Base-by-base conservation (phyloP, 2,888 invertebrate genomes). In the Podabrus alpinus region DNA sequence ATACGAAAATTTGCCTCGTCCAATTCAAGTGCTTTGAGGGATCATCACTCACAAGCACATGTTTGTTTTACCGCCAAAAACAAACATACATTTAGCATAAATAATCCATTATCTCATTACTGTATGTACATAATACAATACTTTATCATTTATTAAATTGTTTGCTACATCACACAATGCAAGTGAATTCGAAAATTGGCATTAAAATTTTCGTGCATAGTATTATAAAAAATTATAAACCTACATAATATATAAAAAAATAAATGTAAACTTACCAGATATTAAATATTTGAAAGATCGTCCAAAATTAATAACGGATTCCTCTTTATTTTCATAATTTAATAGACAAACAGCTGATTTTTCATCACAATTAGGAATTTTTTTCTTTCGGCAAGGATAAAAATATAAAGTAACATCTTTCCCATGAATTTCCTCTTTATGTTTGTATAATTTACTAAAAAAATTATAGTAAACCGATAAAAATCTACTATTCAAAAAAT, bases 231-330 rank as follows among this genome's bases (percentile, higher is more conserved):
- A 19, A 19, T 19, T 19, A 19, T 19, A 19, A 19, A 19, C 19
- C 4, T 19, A 19, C 19, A 19, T 3, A 19, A 19, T 19, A 19
- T 4, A 19, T 19, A 24, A 29, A 4, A 13, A 29, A 29, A 13
- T 10, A 70, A 5, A 15, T n/a, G 25, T 2, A 29, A 25, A 64
- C 59, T 69, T 67, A 73, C 73, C 68, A 16, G 16, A 13, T 15
- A n/a, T 2, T 7, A 15, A 70, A 25, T 72, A 72, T 5, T 19
- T 21, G 64, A 75, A 75, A 16, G 17, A 67, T 21, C 59, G 11
- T 10, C 75, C 75, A 59, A 62, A 69, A 70, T 75, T 75, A 61
- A 67, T 21, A 10, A 64, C 15, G 15, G 45, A 69, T 25, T 66
- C 66, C 25, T 15, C 15, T 5, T 16, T 15, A 66, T 66, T 25